A percentile compares a stretch with the other conserved stretches of the same genome.
Conservation (phyloP, 2,888 invertebrate genomes). For the Aphrophora alni region DNA sequence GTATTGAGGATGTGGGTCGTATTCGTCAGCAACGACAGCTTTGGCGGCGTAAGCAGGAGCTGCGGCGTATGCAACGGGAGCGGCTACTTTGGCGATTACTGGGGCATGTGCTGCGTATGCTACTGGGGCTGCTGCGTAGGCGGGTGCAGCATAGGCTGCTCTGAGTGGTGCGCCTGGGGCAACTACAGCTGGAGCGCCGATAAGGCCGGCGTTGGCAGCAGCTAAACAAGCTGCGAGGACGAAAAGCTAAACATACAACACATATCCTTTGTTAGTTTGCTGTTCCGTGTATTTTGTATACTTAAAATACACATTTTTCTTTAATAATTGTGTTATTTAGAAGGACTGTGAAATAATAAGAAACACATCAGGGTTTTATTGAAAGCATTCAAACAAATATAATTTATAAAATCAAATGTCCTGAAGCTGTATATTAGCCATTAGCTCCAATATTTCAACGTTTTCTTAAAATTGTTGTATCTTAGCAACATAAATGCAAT, state of each 20-base stretch:
- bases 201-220: constrained; percentile 52
- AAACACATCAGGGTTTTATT: no score
- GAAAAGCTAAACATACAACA: constrained; percentile 49
- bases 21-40: constrained; percentile 49
- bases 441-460: no score
- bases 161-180: constrained; percentile 47
- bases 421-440: no score
- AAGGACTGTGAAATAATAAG: no score
- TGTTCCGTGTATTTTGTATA: no score
- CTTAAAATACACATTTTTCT: no score
- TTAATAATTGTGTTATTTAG: no score
- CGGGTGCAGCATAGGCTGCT: constrained; percentile 45
- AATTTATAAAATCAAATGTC: no score
- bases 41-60: constrained; percentile 52
- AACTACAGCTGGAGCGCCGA: constrained; percentile 57
- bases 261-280: no score
- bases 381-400: no score
- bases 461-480: no score
- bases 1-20: constrained; percentile 52
- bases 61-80: constrained; percentile 56
- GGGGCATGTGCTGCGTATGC: constrained; percentile 57
- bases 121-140: constrained; percentile 56
- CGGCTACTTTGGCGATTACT: constrained; percentile 59
- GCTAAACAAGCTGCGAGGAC: constrained; percentile 51
- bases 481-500: no score